Evolutionary conservation across 2,888 invertebrate species (phyloP).

Genomic region (Stenolophus ochropezus): DNA sequence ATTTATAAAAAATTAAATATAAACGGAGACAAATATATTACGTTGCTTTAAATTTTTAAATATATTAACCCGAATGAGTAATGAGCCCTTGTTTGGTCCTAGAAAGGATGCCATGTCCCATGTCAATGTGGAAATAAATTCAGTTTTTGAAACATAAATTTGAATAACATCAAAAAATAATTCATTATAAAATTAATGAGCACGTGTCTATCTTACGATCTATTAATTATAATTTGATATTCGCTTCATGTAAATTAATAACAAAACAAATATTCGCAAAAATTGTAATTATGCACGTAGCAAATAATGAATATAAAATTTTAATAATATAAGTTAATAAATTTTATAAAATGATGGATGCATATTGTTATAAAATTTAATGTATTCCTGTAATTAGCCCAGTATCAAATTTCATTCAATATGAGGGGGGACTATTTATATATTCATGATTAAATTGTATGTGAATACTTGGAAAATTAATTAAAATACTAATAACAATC

Average conservation of each 20-base stretch:
- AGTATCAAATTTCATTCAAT: conserved; percentile 50
- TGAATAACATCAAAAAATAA: too few relatives aligned
- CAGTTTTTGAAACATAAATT: too few relatives aligned
- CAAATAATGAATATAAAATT: conserved; percentile 44
- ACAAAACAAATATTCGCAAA: background rate
- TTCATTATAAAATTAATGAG: background rate
- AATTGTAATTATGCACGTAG: conserved; percentile 8
- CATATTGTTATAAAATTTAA: conserved; percentile 52
- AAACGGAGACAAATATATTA: too few relatives aligned
- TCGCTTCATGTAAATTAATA: background rate
- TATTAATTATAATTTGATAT: background rate
- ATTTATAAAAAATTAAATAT: too few relatives aligned
- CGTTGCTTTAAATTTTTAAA: too few relatives aligned
- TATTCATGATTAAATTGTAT: conserved; percentile 51
- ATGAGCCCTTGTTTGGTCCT: too few relatives aligned
- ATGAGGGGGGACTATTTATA: conserved; percentile 30
- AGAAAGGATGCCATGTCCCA: too few relatives aligned
- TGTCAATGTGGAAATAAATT: too few relatives aligned
- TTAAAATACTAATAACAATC: conserved; percentile 51
- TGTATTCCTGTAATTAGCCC: conserved; percentile 42
- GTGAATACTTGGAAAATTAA: conserved; percentile 53
- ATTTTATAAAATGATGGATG: conserved; percentile 37
- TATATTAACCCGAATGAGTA: too few relatives aligned
- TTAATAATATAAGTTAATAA: conserved; percentile 48
- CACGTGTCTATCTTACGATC: background rate